Evolutionary conservation across 92 coral and sea anemone genomes (phyloP), one percentile per base, ranked within the genome.

Genomic region (Siderastrea radians): DNA sequence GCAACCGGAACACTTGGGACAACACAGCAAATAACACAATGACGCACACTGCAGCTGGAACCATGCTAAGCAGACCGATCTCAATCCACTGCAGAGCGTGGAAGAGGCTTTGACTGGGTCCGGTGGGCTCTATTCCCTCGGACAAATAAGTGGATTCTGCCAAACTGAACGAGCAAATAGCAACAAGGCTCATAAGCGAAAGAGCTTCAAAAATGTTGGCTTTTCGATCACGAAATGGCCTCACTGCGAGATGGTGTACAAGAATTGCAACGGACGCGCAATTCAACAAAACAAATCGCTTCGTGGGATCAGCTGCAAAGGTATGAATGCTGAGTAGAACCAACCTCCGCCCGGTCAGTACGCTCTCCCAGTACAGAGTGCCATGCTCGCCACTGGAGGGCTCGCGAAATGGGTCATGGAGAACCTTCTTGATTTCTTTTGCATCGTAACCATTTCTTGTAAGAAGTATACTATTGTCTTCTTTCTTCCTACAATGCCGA

Each of bases 351-450:
- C 90, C 93, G 50, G 82, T 84, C 53, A 89, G 68, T 26, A 89
- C 79, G 53, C 92, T 84, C 71, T 89, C 92, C 92, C 92, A 89
- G 85, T 89, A 84, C 46, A 89, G 79, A 1, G 89, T 77, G 5
- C 89, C 92, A 9, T 43, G n/a, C 60, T 52, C 57, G 1, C 72
- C 84, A 7, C 58, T 46, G 19, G 49, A 44, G 1, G 92, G 75
- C 68, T 54, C 13, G 45, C 92, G 84, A 54, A 85, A 90, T 43
- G 93, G 90, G 1, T 73, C 93, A 55, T 82, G 81, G 38, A 90
- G 93, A 43, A 85, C 82, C 72, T 68, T 44, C 46, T 52, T 80
- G 1, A 77, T 75, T n/a, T 77, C 86, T 53, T 82, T 70, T 2
- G 55, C 74, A 60, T 52, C 62, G 13, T 80, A 70, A 44, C 38